Conservation (phyloP, 2,797 vertebrate species). For the Oreortyx pictus region DNA sequence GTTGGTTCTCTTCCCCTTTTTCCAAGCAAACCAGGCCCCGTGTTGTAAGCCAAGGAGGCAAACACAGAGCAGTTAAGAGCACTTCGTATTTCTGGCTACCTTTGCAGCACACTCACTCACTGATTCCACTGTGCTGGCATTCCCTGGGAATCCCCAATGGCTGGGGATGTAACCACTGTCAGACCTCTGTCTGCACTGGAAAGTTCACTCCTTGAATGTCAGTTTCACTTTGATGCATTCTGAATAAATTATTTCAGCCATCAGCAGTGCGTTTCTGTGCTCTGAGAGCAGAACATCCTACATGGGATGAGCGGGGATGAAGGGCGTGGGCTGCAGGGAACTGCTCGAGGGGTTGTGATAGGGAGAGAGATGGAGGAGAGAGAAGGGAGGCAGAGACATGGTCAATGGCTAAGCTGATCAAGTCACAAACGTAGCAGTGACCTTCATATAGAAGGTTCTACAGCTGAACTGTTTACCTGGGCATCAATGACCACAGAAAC, state of each 20-base stretch:
- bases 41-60: not conserved
- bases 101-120: rapidly evolving
- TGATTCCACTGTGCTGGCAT: not conserved
- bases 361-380: not conserved
- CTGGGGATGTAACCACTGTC: rapidly evolving
- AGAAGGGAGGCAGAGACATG: not conserved
- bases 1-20: not conserved
- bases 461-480: not conserved
- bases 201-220: not conserved
- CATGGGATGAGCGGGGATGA: not conserved
- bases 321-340: not conserved
- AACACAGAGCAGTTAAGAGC: not conserved
- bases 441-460: not conserved
- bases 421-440: too few relatives aligned
- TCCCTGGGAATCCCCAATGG: rapidly evolving
- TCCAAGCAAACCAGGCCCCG: not conserved
- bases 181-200: rapidly evolving
- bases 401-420: too few relatives aligned
- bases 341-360: rapidly evolving
- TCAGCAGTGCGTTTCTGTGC: not conserved
- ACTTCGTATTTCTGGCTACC: not conserved
- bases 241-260: not conserved
- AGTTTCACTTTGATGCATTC: not conserved
- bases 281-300: not conserved
- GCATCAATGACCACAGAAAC: not conserved